Conservation (phyloP, 2,797 vertebrate genomes). For the Enteromius argenteus region DNA sequence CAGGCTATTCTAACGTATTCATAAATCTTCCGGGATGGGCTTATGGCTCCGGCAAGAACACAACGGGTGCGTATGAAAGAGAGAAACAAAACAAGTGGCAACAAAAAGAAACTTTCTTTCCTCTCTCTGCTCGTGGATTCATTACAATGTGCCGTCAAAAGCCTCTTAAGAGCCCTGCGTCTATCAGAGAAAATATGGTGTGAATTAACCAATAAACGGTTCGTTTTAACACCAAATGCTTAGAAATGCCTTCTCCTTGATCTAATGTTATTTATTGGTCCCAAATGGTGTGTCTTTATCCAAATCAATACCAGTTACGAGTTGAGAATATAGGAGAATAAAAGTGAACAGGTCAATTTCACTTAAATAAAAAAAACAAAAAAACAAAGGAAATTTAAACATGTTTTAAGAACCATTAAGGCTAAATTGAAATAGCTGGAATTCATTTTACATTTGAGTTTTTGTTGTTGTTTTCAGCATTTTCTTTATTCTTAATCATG, state of each 20-base stretch:
- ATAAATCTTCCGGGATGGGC: slow-evolving; percentile 83
- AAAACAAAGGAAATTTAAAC: neutral
- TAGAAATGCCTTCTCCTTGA: slow-evolving; percentile 57
- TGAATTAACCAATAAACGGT: slow-evolving; percentile 57
- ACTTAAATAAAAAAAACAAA: neutral
- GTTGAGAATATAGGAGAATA: slow-evolving; percentile 42
- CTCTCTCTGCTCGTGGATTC: slow-evolving; percentile 54
- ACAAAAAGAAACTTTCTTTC: slow-evolving; percentile 70
- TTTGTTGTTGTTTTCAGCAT: neutral
- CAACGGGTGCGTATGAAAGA: slow-evolving; percentile 39
- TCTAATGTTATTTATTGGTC: slow-evolving; percentile 63
- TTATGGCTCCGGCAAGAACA: slow-evolving; percentile 65
- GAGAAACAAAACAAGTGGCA: slow-evolving; percentile 66
- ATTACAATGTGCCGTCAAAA: neutral
- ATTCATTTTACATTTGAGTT: neutral
- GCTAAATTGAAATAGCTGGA: neutral
- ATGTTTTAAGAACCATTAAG: neutral
- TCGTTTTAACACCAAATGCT: slow-evolving; percentile 59
- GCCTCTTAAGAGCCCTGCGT: slow-evolving; percentile 27
- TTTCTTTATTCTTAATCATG: neutral
- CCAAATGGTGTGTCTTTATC: slow-evolving; percentile 62
- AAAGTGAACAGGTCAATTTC: neutral
- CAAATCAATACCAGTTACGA: slow-evolving; percentile 69
- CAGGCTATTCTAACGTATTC: slow-evolving; percentile 85
- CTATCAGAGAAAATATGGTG: slow-evolving; percentile 27